Evolutionary conservation across 2,113 vertebrate species (phyloP), one percentile per base, ranked within the genome.

Genomic region (Ophiodon elongatus): DNA sequence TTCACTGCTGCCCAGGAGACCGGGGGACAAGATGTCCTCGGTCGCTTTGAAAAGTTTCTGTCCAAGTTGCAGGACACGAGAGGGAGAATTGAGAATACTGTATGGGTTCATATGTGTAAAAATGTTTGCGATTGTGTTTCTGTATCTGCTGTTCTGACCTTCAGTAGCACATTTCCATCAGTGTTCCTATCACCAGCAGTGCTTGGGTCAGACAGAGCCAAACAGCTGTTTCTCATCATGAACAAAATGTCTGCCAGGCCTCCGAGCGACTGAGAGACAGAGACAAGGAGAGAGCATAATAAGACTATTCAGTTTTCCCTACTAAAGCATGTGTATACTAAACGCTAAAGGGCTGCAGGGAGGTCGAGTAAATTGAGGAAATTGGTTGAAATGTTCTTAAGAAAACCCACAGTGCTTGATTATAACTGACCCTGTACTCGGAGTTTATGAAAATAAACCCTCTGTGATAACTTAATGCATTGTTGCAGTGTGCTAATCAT

Each of bases 141-240:
- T 85, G 11, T 33, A 41, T 84, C 11, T 50, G 50, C 59, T 84
- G 83, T 33, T 33, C 79, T 86, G 63, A 96, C 95, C 95, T 95
- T 56, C 68, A 96, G 90, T 41, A 95, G 82, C 0, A 17, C 33
- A 1, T 93, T 90, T 89, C 95, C 95, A 33, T 85, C 52, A 29
- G 54, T 14, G 13, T 63, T 85, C 23, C 13, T 60, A 57, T 35
- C 77, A 14, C 27, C 54, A 52, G 76, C 6, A 1, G 15, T 1
- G 7, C 45, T 80, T 1, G 68, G 43, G 56, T 43, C 45, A 5
- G 80, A 91, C 72, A 96, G 80, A 29, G 86, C 79, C 86, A 92
- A 64, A 83, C 95, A 96, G 89, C 77, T 95, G 76, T 78, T 88
- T 79, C 33, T 93, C 87, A 94, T 94, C 70, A 93, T 80, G 50